phyloP scores from a whole-genome alignment of 2,113 vertebrate species.

The Delphinus delphis region DNA sequence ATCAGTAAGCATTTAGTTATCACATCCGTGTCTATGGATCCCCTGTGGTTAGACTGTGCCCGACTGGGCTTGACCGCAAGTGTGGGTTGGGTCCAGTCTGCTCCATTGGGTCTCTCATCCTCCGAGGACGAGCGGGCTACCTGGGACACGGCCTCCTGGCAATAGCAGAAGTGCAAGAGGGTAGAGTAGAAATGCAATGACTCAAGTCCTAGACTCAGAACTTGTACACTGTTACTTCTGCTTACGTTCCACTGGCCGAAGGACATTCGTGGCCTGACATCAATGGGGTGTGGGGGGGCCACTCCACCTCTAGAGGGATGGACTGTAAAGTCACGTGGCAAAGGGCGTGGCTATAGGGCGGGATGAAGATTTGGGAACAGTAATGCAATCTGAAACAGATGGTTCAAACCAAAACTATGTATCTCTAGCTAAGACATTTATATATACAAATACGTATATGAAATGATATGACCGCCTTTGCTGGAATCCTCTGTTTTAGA shows the following conservation, averaged over 20 bases:
- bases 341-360: neutral
- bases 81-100: neutral
- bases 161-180: neutral
- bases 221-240: neutral
- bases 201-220: neutral
- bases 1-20: neutral
- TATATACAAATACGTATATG: constrained; percentile 59
- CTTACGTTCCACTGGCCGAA: neutral
- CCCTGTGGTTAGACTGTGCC: neutral
- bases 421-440: constrained; percentile 53
- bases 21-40: neutral
- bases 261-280: neutral
- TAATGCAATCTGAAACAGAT: constrained; percentile 65
- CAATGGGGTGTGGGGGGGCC: neutral
- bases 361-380: constrained; percentile 18
- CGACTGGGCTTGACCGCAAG: neutral
- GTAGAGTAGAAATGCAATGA: neutral
- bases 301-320: neutral
- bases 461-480: constrained; percentile 14
- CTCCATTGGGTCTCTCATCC: neutral
- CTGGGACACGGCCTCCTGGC: neutral
- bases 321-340: neutral
- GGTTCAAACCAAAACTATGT: constrained; percentile 64
- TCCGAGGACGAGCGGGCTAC: neutral
- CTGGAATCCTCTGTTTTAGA: constrained; percentile 62